Evolutionary conservation across 64 coral and sea anemone species (phyloP).

Genomic region (Stichodactyla mertensii): DNA sequence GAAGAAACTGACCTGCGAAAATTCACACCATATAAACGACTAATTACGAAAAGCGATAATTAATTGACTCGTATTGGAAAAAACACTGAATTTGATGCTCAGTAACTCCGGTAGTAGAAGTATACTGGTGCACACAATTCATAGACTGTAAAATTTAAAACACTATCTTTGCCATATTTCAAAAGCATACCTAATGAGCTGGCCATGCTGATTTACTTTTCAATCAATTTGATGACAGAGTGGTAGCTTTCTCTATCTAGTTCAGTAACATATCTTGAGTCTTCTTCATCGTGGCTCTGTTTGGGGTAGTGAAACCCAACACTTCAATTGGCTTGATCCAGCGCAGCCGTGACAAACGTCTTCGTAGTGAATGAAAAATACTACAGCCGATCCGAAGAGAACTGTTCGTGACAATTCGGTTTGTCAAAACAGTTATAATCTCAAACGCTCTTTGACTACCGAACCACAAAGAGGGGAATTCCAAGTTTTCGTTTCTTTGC

Average conservation of each 20-base stretch:
- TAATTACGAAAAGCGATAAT: constrained; percentile 62
- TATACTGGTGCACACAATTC: neutral
- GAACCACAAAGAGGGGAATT: neutral
- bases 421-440: neutral
- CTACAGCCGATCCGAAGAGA: neutral
- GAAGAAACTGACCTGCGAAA: constrained; percentile 86
- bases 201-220: constrained; percentile 51
- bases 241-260: neutral
- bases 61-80: constrained; percentile 20
- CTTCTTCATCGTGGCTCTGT: constrained; percentile 8
- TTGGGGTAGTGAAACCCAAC: constrained; percentile 24
- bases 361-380: neutral
- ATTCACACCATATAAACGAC: constrained; percentile 25
- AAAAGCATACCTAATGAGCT: constrained; percentile 79
- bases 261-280: constrained; percentile 11
- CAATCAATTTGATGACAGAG: constrained; percentile 26
- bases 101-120: neutral
- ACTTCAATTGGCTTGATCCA: constrained; percentile 1
- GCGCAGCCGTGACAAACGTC: neutral
- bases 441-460: neutral
- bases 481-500: neutral
- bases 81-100: neutral
- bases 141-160: neutral
- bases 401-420: neutral
- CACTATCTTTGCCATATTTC: neutral